These are phyloP conservation scores for Furcifer pardalis DNA, from an alignment of 2,797 vertebrate species.

Conservation along the genomic window DNA sequence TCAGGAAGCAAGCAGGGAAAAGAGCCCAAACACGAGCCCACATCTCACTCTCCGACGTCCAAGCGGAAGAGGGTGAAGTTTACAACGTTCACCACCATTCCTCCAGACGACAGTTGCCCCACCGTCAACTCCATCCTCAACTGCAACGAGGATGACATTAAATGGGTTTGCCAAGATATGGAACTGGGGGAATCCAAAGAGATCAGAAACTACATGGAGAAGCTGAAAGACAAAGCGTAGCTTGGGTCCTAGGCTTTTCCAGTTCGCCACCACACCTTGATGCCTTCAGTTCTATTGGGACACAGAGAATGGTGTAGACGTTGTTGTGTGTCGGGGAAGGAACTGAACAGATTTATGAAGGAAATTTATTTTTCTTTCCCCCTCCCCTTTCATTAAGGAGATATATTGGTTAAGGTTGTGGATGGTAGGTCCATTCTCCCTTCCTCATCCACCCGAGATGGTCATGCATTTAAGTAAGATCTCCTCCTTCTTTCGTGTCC, in stretches of 20 bases:
- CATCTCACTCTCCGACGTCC: constrained; percentile 88
- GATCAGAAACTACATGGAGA: constrained; percentile 87
- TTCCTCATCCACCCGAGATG: not conserved
- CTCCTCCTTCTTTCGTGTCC: too few species aligned
- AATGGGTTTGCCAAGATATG: constrained; percentile 91
- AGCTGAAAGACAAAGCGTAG: constrained; percentile 82
- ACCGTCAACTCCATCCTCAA: constrained; percentile 82
- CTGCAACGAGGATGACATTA: constrained; percentile 84
- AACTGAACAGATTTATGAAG: not conserved
- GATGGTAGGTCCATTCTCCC: not conserved
- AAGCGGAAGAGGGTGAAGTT: constrained; percentile 95
- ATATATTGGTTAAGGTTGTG: constrained; percentile 62
- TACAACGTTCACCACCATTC: constrained; percentile 89
- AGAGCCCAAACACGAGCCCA: constrained; percentile 81
- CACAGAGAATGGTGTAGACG: constrained; percentile 11
- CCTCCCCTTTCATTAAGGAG: constrained; percentile 29
- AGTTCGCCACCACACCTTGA: constrained; percentile 63
- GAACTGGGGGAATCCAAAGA: constrained; percentile 85
- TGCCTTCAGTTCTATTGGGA: constrained; percentile 66
- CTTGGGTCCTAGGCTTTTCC: constrained; percentile 17
- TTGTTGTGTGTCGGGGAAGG: not conserved
- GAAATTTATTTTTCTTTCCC: constrained; percentile 32
- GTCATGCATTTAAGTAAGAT: not conserved
- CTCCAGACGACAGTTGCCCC: constrained; percentile 82
- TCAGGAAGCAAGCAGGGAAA: constrained; percentile 67